Percentiles rank a stretch among this genome's conserved stretches.
phyloP scores from a whole-genome alignment of 2,888 invertebrate species.

The Tortricodes alternella region DNA sequence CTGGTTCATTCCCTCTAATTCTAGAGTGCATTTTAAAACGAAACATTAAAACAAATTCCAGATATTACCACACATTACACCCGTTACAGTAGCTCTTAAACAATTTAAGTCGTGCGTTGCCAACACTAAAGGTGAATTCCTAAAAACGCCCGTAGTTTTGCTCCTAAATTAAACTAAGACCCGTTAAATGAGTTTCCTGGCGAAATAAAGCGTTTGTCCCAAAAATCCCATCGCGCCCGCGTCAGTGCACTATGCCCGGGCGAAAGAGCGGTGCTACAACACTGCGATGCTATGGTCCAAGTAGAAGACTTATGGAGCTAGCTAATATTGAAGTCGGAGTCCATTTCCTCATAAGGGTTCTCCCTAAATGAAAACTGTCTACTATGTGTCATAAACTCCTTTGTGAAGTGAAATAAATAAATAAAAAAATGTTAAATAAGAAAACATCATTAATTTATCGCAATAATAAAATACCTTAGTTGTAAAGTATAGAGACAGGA shows the following conservation, averaged over 20 bases:
- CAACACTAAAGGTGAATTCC: neutral
- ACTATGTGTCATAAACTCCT: too few relatives aligned
- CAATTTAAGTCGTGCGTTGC: neutral
- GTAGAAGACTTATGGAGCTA: neutral
- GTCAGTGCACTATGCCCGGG: constrained; percentile 17
- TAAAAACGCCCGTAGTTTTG: constrained; percentile 11
- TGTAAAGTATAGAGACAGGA: too few relatives aligned
- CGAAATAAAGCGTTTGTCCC: constrained; percentile 20
- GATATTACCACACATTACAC: neutral
- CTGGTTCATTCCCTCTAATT: too few relatives aligned
- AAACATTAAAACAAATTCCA: neutral
- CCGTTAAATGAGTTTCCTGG: constrained; percentile 7
- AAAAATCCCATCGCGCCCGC: constrained; percentile 19
- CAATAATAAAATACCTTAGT: too few relatives aligned
- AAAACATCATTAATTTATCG: too few relatives aligned
- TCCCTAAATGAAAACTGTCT: too few relatives aligned
- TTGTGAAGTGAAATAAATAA: too few relatives aligned
- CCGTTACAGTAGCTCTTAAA: neutral
- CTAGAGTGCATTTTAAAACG: too few relatives aligned
- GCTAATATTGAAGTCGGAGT: neutral
- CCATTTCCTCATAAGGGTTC: too few relatives aligned
- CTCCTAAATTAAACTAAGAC: constrained; percentile 22
- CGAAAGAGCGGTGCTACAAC: constrained; percentile 1
- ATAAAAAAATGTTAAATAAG: too few relatives aligned
- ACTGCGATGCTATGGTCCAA: neutral